These are phyloP conservation scores for Vimba vimba DNA, from an alignment of 2,113 vertebrate genomes.

Conservation along the genomic window DNA sequence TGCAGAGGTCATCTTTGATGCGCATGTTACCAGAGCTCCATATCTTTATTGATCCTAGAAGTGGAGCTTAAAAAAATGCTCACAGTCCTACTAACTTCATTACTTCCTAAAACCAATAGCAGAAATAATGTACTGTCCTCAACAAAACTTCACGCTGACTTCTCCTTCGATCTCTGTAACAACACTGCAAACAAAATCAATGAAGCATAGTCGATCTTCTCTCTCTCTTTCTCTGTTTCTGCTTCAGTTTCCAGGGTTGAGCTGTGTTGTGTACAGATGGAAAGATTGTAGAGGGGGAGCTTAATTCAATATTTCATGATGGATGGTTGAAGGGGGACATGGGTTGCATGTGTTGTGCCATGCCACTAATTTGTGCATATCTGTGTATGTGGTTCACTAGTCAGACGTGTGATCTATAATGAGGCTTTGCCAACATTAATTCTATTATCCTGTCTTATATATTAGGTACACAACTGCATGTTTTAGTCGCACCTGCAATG, in stretches of 20 bases:
- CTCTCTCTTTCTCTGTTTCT: not conserved
- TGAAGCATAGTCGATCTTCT: not conserved
- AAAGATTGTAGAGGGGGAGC: not conserved
- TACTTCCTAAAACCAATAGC: constrained; percentile 6
- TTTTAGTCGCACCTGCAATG: not conserved
- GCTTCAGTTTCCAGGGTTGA: constrained; percentile 15
- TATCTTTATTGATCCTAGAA: not conserved
- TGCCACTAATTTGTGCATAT: not conserved
- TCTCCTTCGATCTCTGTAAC: constrained; percentile 18
- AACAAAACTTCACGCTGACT: constrained; percentile 12
- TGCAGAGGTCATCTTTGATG: not conserved
- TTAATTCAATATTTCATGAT: constrained; percentile 44
- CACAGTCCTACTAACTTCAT: not conserved
- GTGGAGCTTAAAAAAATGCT: not conserved
- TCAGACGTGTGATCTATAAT: not conserved
- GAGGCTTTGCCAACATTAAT: not conserved
- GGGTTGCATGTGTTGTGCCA: not conserved
- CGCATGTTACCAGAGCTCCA: not conserved
- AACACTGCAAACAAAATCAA: not conserved
- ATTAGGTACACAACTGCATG: not conserved
- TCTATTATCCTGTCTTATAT: not conserved
- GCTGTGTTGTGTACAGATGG: not conserved
- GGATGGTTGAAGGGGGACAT: not conserved
- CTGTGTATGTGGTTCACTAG: not conserved
- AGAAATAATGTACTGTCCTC: not conserved